A percentile compares a stretch with the other conserved stretches of the same genome.
Evolutionary conservation across 2,888 invertebrate genomes (phyloP).

Genomic region (Heliconius charithonia): DNA sequence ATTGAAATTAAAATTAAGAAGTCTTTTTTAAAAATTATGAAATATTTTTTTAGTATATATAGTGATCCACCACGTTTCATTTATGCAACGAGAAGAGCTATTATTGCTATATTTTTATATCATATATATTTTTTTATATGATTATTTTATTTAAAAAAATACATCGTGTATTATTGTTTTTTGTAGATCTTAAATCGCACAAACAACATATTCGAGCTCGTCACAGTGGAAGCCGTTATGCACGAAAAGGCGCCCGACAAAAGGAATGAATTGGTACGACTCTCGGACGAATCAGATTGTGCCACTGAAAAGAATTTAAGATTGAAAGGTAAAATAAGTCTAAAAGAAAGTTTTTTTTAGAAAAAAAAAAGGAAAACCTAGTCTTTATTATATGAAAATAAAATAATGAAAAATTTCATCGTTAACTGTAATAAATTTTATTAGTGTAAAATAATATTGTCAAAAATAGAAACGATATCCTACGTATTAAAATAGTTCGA

Average conservation of each 20-base stretch:
- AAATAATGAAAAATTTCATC: background rate
- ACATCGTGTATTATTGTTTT: background rate
- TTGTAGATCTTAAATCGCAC: conserved; percentile 94
- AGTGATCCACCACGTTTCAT: no score
- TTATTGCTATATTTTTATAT: no score
- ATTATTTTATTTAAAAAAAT: background rate
- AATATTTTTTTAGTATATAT: no score
- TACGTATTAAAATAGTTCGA: background rate
- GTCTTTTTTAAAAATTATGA: no score
- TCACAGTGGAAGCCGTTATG: conserved; percentile 94
- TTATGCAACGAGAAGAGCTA: no score
- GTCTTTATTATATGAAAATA: no score
- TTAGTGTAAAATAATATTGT: no score
- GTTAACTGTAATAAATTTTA: no score
- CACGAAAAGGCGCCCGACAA: conserved; percentile 82
- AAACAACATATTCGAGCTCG: conserved; percentile 98
- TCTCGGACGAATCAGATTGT: conserved; percentile 86
- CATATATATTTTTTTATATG: background rate
- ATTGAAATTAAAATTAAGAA: no score
- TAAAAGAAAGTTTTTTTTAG: background rate
- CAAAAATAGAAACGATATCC: background rate
- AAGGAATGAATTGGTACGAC: conserved; percentile 81
- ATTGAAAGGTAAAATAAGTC: conserved; percentile 86
- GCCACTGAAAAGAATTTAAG: conserved; percentile 89
- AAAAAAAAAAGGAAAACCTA: background rate